Base-by-base conservation (phyloP, 1,140 invertebrate genomes). In the Dendroctonus ponderosae region DNA sequence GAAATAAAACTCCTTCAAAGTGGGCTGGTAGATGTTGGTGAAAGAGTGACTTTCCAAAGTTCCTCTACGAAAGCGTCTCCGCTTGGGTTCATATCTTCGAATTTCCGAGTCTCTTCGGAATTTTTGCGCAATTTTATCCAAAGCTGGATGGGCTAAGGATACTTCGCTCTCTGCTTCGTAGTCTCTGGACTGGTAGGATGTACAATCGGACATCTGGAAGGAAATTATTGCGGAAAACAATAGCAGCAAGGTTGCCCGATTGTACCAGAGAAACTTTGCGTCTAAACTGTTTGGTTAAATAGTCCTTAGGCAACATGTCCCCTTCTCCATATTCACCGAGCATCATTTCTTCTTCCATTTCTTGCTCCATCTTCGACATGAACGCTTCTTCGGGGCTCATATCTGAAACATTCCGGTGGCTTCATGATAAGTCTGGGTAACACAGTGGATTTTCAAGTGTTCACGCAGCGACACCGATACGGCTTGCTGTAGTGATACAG, bases 31-130 rank as follows among this genome's bases (percentile, higher is more conserved):
- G n/a, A 83, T 63, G 5, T 81, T 79, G 6, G 83, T 83, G 51
- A 83, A 78, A 0, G 83, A 84, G 69, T 83, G 82, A n/a, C 80
- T 83, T 66, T 82, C 75, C 14, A 84, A 70, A 7, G 78, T 81
- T 5, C 82, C 82, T 44, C 76, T 77, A 68, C 79, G 80, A 26
- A 83, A 71, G 67, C 80, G 78, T 7, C 73, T 66, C 37, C 77
- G 79, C 57, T 82, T 79, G 53, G 75, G 74, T 5, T 71, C 51
- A 49, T 69, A 71, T 44, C 69, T 70, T 48, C 71, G 61, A 7
- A 69, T 70, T 64, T 75, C 75, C 9, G 74, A 74, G n/a, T 75
- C 72, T 44, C 74, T 67, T 6, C 73, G 52, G 56, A 76, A 76
- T 53, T 75, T 76, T 48, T 76, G 75, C 5, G 72, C 66, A 12